Conservation (phyloP, 2,113 vertebrate species). For the Ptychochromis oligacanthus region DNA sequence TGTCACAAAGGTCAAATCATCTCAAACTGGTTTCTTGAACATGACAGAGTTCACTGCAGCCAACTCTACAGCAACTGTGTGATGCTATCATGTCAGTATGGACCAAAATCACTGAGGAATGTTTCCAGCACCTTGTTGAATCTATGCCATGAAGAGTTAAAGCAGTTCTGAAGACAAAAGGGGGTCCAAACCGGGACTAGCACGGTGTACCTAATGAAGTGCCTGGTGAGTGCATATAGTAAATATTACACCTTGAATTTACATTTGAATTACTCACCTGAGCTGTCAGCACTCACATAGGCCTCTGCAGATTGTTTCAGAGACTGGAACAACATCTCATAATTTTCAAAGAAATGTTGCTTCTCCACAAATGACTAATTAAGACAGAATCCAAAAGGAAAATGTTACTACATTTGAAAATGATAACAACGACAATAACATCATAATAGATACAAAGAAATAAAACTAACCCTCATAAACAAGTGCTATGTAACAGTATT, state of each 20-base stretch:
- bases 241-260: background rate
- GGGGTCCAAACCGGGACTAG: too few relatives aligned
- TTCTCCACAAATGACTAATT: slow-evolving; percentile 90
- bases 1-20: too few relatives aligned
- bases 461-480: background rate
- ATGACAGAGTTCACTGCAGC: too few relatives aligned
- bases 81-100: too few relatives aligned
- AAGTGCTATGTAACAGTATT: background rate
- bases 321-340: slow-evolving; percentile 89
- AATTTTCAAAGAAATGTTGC: slow-evolving; percentile 91
- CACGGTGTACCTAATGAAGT: too few relatives aligned
- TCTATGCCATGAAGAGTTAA: too few relatives aligned
- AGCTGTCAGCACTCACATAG: slow-evolving; percentile 87
- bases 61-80: too few relatives aligned
- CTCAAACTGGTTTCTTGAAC: too few relatives aligned
- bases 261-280: slow-evolving; percentile 79
- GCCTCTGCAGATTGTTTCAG: slow-evolving; percentile 88
- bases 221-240: too few relatives aligned
- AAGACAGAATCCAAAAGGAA: slow-evolving; percentile 21
- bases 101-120: too few relatives aligned
- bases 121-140: too few relatives aligned
- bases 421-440: background rate
- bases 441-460: background rate
- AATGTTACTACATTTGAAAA: background rate
- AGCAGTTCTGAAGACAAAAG: too few relatives aligned